A percentile compares a stretch with the other conserved stretches of the same genome.
phyloP scores from a whole-genome alignment of 2,113 vertebrate species.

The Junco hyemalis region DNA sequence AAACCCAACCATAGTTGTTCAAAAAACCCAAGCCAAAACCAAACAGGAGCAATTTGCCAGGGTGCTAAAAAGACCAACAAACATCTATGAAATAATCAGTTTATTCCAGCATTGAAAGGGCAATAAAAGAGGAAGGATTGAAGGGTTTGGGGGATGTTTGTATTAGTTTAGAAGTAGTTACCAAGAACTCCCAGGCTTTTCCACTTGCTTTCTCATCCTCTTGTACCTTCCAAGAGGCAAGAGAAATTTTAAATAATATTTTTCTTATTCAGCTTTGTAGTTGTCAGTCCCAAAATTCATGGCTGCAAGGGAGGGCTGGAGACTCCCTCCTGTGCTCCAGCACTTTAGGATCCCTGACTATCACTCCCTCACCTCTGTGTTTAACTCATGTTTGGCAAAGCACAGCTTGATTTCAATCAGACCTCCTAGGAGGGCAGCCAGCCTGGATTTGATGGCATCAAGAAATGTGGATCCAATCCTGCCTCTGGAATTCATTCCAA shows the following conservation, averaged over 20 bases:
- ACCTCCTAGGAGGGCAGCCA: constrained; percentile 23
- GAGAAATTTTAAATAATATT: background rate
- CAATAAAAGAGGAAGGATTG: background rate
- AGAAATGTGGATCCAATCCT: background rate
- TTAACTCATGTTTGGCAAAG: constrained; percentile 20
- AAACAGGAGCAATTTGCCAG: background rate
- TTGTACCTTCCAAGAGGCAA: background rate
- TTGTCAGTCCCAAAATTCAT: background rate
- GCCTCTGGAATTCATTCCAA: background rate
- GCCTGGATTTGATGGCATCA: constrained; percentile 21
- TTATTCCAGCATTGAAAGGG: background rate
- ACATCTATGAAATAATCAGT: background rate
- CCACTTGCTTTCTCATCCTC: background rate
- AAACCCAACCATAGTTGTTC: background rate
- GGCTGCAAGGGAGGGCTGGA: background rate
- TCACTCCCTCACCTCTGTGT: background rate
- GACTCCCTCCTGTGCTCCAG: background rate
- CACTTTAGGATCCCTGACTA: background rate
- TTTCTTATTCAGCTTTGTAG: background rate
- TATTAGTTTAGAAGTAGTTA: background rate
- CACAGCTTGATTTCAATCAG: constrained; percentile 30
- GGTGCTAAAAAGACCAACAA: background rate
- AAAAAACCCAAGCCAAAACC: background rate
- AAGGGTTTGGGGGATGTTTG: background rate
- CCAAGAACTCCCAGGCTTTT: background rate